Conservation (phyloP, 1,140 invertebrate species). For the Drosophila pandora region DNA sequence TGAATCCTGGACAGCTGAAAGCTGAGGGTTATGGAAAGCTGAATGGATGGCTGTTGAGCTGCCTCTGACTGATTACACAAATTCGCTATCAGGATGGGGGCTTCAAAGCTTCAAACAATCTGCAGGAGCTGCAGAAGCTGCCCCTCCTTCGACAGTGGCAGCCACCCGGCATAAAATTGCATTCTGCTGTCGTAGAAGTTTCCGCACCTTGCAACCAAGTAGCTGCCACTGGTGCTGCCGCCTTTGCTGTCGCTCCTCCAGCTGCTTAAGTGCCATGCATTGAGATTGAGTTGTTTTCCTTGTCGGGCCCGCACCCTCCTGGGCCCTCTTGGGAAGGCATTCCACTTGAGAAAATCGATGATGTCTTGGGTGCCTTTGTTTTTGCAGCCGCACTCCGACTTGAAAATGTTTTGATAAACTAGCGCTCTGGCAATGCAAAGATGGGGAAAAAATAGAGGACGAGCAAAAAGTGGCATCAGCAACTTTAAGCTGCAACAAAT, state of each 20-base stretch:
- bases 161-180: conserved; percentile 52
- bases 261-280: conserved; percentile 78
- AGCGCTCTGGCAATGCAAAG: conserved; percentile 60
- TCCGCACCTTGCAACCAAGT: conserved; percentile 70
- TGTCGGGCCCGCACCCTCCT: conserved; percentile 11
- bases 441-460: conserved; percentile 12
- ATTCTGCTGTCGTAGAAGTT: conserved; percentile 69
- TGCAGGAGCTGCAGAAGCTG: not conserved
- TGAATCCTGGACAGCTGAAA: not conserved
- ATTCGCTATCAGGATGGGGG: conserved; percentile 11
- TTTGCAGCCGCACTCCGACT: conserved; percentile 77
- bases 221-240: conserved; percentile 42
- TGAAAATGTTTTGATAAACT: conserved; percentile 81
- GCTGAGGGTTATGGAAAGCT: conserved; percentile 23
- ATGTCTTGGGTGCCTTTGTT: conserved; percentile 68
- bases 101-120: conserved; percentile 6
- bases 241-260: conserved; percentile 36
- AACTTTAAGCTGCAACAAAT: conserved; percentile 71
- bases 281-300: conserved; percentile 75
- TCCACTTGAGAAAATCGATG: conserved; percentile 74
- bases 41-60: conserved; percentile 14
- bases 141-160: not conserved
- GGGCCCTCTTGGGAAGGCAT: conserved; percentile 2
- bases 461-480: conserved; percentile 11
- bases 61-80: conserved; percentile 51